Conservation (phyloP, 2,113 vertebrate species). For the Enhydra lutris region DNA sequence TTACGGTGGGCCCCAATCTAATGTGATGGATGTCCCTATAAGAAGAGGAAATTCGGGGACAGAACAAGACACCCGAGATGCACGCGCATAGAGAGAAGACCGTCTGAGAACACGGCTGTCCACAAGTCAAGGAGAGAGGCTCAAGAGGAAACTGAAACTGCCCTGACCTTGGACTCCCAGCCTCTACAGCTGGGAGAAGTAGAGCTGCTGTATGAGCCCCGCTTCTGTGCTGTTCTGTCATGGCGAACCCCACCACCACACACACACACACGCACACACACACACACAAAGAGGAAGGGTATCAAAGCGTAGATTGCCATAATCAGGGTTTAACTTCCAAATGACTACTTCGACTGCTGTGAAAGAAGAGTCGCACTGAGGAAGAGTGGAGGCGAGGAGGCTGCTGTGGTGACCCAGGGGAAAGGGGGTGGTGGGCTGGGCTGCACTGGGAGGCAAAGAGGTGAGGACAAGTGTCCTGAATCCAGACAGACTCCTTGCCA, state of each 20-base stretch:
- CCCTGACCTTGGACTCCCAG: background rate
- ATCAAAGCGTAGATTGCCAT: background rate
- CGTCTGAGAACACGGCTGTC: background rate
- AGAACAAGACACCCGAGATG: background rate
- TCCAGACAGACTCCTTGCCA: background rate
- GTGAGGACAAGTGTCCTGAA: background rate
- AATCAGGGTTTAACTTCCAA: background rate
- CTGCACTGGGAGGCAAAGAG: background rate
- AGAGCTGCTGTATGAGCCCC: background rate
- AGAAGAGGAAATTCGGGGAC: background rate
- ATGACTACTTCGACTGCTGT: background rate
- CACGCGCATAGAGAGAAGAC: background rate
- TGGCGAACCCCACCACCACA: background rate
- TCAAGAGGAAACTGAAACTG: background rate
- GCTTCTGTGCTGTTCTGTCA: background rate
- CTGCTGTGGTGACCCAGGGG: background rate
- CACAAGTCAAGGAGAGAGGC: background rate
- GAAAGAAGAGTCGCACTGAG: background rate
- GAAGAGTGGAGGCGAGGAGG: background rate
- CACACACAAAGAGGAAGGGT: background rate
- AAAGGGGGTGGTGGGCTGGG: background rate
- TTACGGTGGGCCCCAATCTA: background rate
- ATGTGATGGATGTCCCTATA: background rate
- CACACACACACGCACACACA: background rate
- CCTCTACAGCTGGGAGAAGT: background rate